Evolutionary conservation across 2,888 invertebrate species (phyloP), one percentile per base, ranked within the genome.

Genomic region (Acanthacorydalis orientalis): DNA sequence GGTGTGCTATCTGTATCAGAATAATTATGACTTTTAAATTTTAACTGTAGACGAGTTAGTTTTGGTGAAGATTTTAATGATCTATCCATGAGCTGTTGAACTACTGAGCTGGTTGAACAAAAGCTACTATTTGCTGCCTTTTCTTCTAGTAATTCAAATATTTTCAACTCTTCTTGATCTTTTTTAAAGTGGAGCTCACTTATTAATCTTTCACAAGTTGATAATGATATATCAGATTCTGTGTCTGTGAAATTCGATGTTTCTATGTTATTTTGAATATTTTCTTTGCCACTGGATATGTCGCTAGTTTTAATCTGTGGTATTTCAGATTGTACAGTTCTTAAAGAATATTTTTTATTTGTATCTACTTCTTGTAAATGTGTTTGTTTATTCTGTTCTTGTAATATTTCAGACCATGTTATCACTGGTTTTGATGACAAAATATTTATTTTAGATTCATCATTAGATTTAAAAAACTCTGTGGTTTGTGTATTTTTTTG

Each of bases 71-170:
- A 62, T 46, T 64, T 64, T 40, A 53, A 44, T 2, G 57, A 55
- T 48, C 62, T 68, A 51, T 60, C 65, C 48, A 78, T 57, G 51
- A 78, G 71, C 14, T 69, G 69, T 46, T 68, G 64, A 23, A 80
- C 72, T 43, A 77, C 74, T 43, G 79, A 80, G 37, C 78, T 79
- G 44, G 78, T 75, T 51, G 81, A 72, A 58, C 76, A 77, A 54
- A 87, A 83, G 16, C 81, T 80, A 59, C 74, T 70, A 43, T 76
- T 69, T 6, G 81, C 80, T 57, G 80, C 80, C 61, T 81, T 81
- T 56, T 78, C 75, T 64, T 89, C 88, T 34, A 89, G 64, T 7
- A 82, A 60, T 58, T 89, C 86, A 64, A 89, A 89, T 57, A 85
- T 74, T 50, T 76, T 74, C 51, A 86, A 70, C 57, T 85, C 84